These are phyloP conservation scores for Propithecus deckenii DNA, from an alignment of 2,797 vertebrate genomes.

Conservation along the genomic window DNA sequence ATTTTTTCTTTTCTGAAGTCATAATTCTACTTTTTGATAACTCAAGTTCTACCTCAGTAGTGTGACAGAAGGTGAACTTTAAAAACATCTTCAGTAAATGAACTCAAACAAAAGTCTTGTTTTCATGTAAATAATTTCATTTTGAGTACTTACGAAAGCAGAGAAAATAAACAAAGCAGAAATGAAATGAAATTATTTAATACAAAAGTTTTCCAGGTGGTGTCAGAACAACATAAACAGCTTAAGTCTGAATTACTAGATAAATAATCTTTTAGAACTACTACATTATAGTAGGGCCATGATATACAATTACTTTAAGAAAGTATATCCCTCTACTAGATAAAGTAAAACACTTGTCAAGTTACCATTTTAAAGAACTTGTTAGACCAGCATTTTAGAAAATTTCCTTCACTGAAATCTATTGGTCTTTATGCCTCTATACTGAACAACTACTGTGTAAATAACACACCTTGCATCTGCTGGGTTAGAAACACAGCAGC, in stretches of 20 bases:
- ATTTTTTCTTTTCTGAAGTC: slow-evolving; percentile 43
- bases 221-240: slow-evolving; percentile 9
- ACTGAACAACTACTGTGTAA: background rate
- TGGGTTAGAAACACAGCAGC: background rate
- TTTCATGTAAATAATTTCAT: slow-evolving; percentile 45
- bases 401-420: background rate
- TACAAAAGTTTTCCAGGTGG: slow-evolving; percentile 43
- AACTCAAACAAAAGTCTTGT: slow-evolving; percentile 33
- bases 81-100: background rate
- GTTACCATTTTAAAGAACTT: background rate
- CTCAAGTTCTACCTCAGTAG: background rate
- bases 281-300: background rate
- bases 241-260: background rate
- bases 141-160: slow-evolving; percentile 39
- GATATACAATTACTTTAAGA: background rate
- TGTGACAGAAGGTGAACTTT: background rate
- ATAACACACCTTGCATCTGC: background rate
- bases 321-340: background rate
- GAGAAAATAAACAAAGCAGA: slow-evolving; percentile 27
- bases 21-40: slow-evolving; percentile 38
- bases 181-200: slow-evolving; percentile 47
- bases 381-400: background rate
- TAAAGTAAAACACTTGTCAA: background rate
- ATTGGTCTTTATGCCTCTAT: background rate
- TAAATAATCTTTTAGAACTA: background rate